Base-by-base conservation (phyloP, 2,797 vertebrate species). In the Calcarius lapponicus region DNA sequence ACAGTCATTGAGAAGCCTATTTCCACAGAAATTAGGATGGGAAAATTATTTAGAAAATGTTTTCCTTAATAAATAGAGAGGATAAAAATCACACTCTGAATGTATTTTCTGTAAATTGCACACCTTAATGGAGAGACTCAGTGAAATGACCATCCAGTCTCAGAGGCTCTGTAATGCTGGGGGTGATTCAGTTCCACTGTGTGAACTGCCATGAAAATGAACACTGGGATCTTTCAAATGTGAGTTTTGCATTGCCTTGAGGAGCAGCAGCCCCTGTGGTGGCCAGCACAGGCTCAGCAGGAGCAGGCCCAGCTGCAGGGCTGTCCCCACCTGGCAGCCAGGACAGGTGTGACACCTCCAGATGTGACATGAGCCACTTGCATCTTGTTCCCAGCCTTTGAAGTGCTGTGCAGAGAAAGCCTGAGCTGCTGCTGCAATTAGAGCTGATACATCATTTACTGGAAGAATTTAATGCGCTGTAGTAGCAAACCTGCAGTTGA, bases 401-500 rank as follows among this genome's bases (percentile, higher is more conserved):
- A 93, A 96, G 91, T 57, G 91, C 90, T 42, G 65, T 17, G 74
- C 57, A 50, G 65, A 88, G 92, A 57, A 72, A 91, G 88, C 76
- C 92, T 26, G 85, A 93, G 92, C 94, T 3, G 5, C 20, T 34
- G 45, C 69, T 26, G 17, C 86, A 80, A 71, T 93, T 96, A 94
- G 83, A 91, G 88, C 11, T 56, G 47, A 73, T 36, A 65, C 61
- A 48, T 93, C 94, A 57, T 86, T 96, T 91, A 65, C 90, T 76
- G 93, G 75, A 15, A 92, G 83, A 97, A 88, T 92, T 84, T 92
- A 95, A 92, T 20, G 62, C 60, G 16, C 90, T 81, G 73, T 80
- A 91, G 92, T 74, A 72, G 81, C 95, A 95, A 94, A 93, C 93
- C 94, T 80, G 93, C 81, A 4, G 92, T 80, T 96, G 95, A 96